Evolutionary conservation across 2,113 vertebrate genomes (phyloP), one percentile per base, ranked within the genome.

Genomic region (Ancistrus triradiatus): DNA sequence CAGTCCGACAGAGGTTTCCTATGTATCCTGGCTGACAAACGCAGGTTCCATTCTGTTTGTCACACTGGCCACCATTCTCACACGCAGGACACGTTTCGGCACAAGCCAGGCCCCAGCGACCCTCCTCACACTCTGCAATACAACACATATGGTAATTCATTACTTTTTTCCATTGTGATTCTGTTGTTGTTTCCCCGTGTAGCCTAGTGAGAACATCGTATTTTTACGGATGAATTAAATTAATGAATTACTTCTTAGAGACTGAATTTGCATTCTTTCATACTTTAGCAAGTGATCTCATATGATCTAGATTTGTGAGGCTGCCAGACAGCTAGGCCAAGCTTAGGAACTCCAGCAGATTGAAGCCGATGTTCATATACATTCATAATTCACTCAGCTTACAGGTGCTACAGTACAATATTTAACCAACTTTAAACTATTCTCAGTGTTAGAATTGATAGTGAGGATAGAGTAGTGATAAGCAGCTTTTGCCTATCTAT

Each of bases 81-180:
- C 91, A 93, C 0, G 43, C 35, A 0, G 80, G 85, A 63, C 91
- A 92, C 9, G 84, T 74, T 73, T 87, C 78, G 72, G 87, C 86
- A 75, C 91, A 93, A 63, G 87, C 88, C 0, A 51, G 67, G 0
- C 91, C 91, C 91, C 91, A 92, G 66, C 0, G 86, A 2, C 89
- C 90, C 1, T 79, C 81, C 0, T 86, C 88, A 59, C 91, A 93
- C 48, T 84, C 91, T 93, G 70, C 22, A 53, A 48, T 10, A 19
- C 9, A 46, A 49, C n/a, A 33, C 40, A 57, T 42, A 37, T 14
- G 28, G 1, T 6, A 6, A 51, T 5, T 28, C 17, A 19, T 37
- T 18, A 31, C 3, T 31, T 31, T 7, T 31, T 4, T 3, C 7
- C 27, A 3, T 37, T 38, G n/a, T 50, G 17, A 50, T 22, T n/a